Conservation (phyloP, 2,113 vertebrate species). For the Chamaea fasciata region DNA sequence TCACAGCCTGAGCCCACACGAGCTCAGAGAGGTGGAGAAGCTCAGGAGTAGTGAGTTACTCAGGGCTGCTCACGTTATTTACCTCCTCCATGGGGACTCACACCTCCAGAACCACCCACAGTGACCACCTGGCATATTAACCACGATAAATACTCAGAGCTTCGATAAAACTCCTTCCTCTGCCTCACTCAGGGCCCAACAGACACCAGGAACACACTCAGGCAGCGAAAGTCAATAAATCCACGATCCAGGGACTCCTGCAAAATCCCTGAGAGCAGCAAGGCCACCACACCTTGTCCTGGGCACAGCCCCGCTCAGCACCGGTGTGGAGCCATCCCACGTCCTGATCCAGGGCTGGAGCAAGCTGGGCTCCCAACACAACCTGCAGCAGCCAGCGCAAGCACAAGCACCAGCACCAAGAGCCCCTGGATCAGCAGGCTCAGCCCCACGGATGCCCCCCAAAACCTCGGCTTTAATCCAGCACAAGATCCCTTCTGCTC, state of each 20-base stretch:
- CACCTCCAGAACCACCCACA: neutral
- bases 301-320: neutral
- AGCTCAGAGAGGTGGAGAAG: neutral
- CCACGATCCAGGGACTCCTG: fast-evolving
- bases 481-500: neutral
- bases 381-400: neutral
- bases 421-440: neutral
- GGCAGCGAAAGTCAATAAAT: fast-evolving
- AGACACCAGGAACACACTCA: neutral
- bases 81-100: neutral
- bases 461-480: neutral
- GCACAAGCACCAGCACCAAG: neutral
- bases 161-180: neutral
- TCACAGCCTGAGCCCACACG: fast-evolving
- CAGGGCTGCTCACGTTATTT: constrained; percentile 37
- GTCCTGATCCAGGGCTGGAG: fast-evolving
- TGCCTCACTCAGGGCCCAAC: neutral
- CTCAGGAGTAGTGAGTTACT: neutral
- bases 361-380: neutral
- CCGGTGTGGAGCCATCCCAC: fast-evolving
- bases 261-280: neutral
- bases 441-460: neutral
- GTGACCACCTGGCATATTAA: neutral
- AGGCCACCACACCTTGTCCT: fast-evolving
- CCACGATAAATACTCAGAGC: neutral